phyloP scores from a whole-genome alignment of 2,797 vertebrate genomes.

The Pyrocephalus nanus region DNA sequence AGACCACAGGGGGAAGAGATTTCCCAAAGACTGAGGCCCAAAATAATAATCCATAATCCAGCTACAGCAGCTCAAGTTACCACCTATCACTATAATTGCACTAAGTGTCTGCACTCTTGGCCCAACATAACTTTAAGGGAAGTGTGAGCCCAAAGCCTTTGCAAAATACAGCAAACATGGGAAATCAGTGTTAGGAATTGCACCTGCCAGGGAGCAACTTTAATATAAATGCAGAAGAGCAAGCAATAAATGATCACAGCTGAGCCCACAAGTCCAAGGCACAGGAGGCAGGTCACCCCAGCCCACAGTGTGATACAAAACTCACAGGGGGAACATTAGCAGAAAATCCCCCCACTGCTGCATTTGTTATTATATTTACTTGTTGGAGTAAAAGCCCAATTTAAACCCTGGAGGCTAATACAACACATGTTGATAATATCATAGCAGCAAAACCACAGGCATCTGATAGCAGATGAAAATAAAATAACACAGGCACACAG shows the following conservation, averaged over 20 bases:
- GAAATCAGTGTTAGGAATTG: background rate
- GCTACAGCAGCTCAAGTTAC: background rate
- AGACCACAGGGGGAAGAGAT: background rate
- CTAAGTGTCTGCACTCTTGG: background rate
- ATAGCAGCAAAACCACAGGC: slow-evolving; percentile 14
- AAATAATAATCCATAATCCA: background rate
- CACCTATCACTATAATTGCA: background rate
- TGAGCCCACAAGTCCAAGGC: background rate
- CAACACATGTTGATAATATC: background rate
- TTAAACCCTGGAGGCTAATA: slow-evolving; percentile 23
- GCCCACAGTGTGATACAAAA: background rate
- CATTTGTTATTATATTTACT: slow-evolving; percentile 36
- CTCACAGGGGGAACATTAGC: background rate
- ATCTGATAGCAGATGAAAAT: slow-evolving; percentile 15
- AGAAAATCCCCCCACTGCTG: slow-evolving; percentile 1
- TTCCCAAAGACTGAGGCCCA: background rate
- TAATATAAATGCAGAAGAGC: background rate
- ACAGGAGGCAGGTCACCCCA: background rate
- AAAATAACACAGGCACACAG: background rate
- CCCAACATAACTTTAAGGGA: background rate
- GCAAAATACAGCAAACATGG: background rate
- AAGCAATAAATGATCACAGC: background rate
- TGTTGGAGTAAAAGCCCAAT: background rate
- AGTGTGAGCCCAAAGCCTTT: background rate
- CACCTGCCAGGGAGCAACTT: background rate